Percentiles rank a stretch among this genome's conserved stretches.
phyloP scores from a whole-genome alignment of 2,888 invertebrate species.

The Toxonevra muliebris region DNA sequence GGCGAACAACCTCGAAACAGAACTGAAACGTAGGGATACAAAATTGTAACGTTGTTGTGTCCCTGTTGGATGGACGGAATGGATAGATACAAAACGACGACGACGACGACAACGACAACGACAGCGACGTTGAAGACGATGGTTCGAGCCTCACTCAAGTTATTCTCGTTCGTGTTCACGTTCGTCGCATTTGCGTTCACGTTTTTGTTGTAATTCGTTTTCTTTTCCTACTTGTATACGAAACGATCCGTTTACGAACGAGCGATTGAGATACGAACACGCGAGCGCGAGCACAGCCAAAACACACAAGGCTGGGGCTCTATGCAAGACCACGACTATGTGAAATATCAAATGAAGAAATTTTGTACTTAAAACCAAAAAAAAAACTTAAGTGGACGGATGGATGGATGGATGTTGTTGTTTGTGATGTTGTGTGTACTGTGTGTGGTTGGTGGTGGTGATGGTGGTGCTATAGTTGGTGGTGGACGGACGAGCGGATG shows the following conservation, averaged over 20 bases:
- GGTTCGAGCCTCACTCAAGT: conserved; percentile 15
- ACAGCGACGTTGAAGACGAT: conserved; percentile 24
- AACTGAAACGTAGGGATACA: conserved; percentile 60
- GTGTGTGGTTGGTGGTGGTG: no score
- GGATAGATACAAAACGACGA: conserved; percentile 19
- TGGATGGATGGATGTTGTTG: conserved; percentile 39
- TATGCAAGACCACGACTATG: conserved; percentile 23
- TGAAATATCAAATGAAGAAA: conserved; percentile 31
- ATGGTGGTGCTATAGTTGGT: conserved; percentile 37
- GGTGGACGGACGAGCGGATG: conserved; percentile 56
- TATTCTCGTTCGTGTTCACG: conserved; percentile 18
- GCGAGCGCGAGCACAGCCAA: conserved; percentile 28
- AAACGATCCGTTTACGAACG: conserved; percentile 3
- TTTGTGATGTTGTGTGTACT: conserved; percentile 39
- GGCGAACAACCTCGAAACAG: conserved; percentile 61
- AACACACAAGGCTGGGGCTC: conserved; percentile 12
- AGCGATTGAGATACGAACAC: no score
- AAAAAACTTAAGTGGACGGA: conserved; percentile 40
- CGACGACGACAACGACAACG: conserved; percentile 24
- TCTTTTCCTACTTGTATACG: neutral
- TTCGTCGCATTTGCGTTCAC: neutral
- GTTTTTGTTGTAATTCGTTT: neutral
- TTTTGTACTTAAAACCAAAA: conserved; percentile 15
- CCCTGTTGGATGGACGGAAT: conserved; percentile 34
- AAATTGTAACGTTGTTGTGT: conserved; percentile 39